Evolutionary conservation across 2,888 invertebrate species (phyloP).

Genomic region (Caenorhabditis zanzibari): DNA sequence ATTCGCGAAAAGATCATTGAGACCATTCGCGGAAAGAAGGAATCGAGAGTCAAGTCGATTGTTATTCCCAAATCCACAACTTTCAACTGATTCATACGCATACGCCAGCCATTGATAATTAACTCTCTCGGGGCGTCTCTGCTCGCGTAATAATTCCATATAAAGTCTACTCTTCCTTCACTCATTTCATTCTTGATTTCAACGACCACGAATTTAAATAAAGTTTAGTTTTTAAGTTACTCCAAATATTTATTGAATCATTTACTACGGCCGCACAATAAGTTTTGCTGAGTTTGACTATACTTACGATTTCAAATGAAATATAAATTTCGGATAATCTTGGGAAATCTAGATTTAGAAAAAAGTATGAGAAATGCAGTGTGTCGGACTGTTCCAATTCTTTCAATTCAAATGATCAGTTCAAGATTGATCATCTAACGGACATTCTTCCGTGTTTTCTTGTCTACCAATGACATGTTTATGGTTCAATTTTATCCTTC

Average conservation of each 20-base stretch:
- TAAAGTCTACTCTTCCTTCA: neutral
- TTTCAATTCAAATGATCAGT: too few species aligned
- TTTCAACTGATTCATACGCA: neutral
- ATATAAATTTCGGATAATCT: too few species aligned
- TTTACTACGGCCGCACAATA: too few species aligned
- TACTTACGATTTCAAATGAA: too few species aligned
- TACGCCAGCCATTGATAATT: neutral
- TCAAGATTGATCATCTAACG: neutral
- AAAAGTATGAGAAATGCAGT: too few species aligned
- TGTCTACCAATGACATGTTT: neutral
- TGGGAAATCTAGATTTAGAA: too few species aligned
- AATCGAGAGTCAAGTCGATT: neutral
- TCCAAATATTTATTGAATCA: too few species aligned
- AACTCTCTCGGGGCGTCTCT: neutral
- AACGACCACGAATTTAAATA: too few species aligned
- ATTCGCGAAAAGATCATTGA: slow-evolving; percentile 20
- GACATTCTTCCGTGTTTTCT: neutral
- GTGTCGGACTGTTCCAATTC: too few species aligned
- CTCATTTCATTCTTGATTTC: neutral
- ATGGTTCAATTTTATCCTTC: neutral
- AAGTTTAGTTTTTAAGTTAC: too few species aligned
- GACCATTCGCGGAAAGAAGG: slow-evolving; percentile 1
- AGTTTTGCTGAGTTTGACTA: too few species aligned
- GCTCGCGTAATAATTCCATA: neutral
- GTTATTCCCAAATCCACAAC: neutral